A percentile compares a stretch with the other conserved stretches of the same genome.
Evolutionary conservation across 2,888 invertebrate genomes (phyloP).

Genomic region (Eudasyphora cyanicolor): DNA sequence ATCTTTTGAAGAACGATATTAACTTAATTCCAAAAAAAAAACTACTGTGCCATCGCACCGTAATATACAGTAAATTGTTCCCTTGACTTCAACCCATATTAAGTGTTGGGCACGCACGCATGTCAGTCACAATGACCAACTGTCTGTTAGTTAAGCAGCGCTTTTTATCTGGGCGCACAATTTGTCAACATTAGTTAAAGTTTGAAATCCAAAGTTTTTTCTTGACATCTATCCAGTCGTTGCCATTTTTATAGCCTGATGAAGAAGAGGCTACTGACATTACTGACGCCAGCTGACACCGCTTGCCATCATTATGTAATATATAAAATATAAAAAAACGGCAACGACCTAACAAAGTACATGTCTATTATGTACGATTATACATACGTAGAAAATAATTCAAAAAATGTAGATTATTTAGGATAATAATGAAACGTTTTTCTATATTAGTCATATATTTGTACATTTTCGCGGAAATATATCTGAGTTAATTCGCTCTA

Average conservation of each 20-base stretch:
- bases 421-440: no score
- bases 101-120: slow-evolving; percentile 56
- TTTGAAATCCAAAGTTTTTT: slow-evolving; percentile 27
- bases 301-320: slow-evolving; percentile 24
- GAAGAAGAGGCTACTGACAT: slow-evolving; percentile 4
- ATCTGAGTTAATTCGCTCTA: no score
- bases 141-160: slow-evolving; percentile 17
- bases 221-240: slow-evolving; percentile 28
- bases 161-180: slow-evolving; percentile 24
- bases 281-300: not conserved
- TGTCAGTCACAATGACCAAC: slow-evolving; percentile 49
- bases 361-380: no score
- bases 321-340: not conserved
- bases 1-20: no score
- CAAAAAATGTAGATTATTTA: no score
- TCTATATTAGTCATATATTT: no score
- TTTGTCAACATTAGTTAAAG: slow-evolving; percentile 36
- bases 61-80: slow-evolving; percentile 44
- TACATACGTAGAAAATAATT: no score
- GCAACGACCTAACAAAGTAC: no score
- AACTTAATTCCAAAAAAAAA: no score
- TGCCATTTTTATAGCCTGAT: slow-evolving; percentile 18
- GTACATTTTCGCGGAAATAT: no score
- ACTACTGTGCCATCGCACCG: not conserved
- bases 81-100: slow-evolving; percentile 50